phyloP scores from a whole-genome alignment of 2,888 invertebrate genomes.

The Chromoteleia sp. region DNA sequence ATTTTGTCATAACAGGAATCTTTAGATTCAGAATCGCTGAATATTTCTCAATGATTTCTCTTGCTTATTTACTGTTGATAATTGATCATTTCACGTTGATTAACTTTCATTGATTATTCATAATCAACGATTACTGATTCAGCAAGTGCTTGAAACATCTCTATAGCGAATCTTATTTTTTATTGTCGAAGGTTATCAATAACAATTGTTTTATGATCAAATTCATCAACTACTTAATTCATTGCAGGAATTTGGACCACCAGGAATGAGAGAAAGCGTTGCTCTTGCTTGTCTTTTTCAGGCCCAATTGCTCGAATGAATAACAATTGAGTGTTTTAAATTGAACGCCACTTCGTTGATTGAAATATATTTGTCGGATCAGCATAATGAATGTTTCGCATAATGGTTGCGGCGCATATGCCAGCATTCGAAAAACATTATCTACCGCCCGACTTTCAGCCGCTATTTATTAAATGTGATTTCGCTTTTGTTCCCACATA shows the following conservation, averaged over 20 bases:
- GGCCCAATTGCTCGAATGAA: slow-evolving; percentile 18
- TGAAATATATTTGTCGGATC: slow-evolving; percentile 23
- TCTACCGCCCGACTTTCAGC: slow-evolving; percentile 43
- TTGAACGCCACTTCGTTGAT: slow-evolving; percentile 7
- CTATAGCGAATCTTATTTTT: too few relatives aligned
- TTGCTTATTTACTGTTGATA: too few relatives aligned
- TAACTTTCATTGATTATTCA: too few relatives aligned
- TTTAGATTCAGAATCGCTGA: too few relatives aligned
- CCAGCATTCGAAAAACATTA: slow-evolving; percentile 32
- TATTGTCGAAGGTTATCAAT: too few relatives aligned
- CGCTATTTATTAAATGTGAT: slow-evolving; percentile 29
- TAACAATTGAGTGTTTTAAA: slow-evolving; percentile 25
- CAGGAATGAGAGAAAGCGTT: neutral
- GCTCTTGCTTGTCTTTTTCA: neutral
- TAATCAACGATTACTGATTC: too few relatives aligned
- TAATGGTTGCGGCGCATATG: slow-evolving; percentile 34
- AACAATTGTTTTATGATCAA: too few relatives aligned
- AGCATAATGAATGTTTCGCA: slow-evolving; percentile 29
- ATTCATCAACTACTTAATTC: too few relatives aligned
- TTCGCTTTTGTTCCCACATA: slow-evolving; percentile 43
- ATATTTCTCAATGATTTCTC: too few relatives aligned
- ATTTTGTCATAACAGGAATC: too few relatives aligned
- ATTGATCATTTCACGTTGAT: too few relatives aligned
- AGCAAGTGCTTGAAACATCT: too few relatives aligned
- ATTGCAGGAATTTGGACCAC: neutral